Base-by-base conservation (phyloP, 2,888 invertebrate genomes). In the Chrysolina americana region DNA sequence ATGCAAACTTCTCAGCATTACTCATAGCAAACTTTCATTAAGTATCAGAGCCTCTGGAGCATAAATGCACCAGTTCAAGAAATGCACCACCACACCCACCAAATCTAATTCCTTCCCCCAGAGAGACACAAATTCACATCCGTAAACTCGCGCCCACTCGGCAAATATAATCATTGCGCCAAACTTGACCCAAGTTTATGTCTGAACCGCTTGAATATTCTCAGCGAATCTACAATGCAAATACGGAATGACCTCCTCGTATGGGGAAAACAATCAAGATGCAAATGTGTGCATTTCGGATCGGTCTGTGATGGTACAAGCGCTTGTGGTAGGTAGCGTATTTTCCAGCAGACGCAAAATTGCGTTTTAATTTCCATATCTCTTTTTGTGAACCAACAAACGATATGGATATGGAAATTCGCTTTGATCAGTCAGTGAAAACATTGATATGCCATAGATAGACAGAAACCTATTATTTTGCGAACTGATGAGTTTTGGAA, bases 101-200 rank as follows among this genome's bases (percentile, higher is more conserved):
- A 36, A 36, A 36, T 36, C 36, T 36, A 36, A 36, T 36, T 56
- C 56, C 21, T 56, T 23, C 6, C 23, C 56, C 19, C 13, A 47
- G 15, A 47, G 11, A 56, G 21, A 11, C 21, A 56, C 19, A 15
- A 56, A 56, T 5, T 56, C 21, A 23, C 11, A 5, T 21, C 13
- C 23, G 21, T 23, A 56, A 56, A 56, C 56, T 56, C 56, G 3
- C 23, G 56, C 23, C 21, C 56, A 15, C 56, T 56, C 19, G 21
- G 56, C 56, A 56, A 56, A 56, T 56, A 56, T 47, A 47, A 56
- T 56, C 23, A 23, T 56, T 56, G 56, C 56, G 19, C 21, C 21
- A 56, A 56, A 56, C 56, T 56, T 56, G 21, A 56, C 56, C 56
- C 56, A 56, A 56, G 56, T 56, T 56, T 56, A 21, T 56, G 56